Base-by-base conservation (phyloP, 2,113 vertebrate genomes). In the Taurulus bubalis region DNA sequence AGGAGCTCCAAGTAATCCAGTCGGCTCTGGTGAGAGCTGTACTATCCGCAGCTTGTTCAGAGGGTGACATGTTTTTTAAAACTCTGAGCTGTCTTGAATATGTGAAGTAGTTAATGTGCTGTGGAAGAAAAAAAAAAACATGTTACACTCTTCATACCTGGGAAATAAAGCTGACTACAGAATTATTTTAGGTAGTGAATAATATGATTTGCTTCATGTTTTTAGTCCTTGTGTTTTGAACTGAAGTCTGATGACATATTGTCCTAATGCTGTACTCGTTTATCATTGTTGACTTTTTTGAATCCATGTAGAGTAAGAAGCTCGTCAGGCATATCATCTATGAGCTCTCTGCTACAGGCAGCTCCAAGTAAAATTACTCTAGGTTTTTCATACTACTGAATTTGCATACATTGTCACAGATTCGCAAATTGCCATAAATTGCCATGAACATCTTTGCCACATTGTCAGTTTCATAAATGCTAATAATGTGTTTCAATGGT, bases 401-500 rank as follows among this genome's bases (percentile, higher is more conserved):
- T 83, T 89, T 90, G 71, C 79, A 79, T 84, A 80, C 58, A 60
- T 82, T 84, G 82, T 83, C 75, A 79, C 75, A 71, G 69, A 73
- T 74, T 74, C 71, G 65, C 75, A 87, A 88, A 84, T 87, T 84
- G 87, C 91, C 90, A 87, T 88, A 80, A 67, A 86, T 79, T 28
- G 65, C 82, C 84, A 83, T 80, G 32, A 66, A 55, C 80, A 85
- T 79, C 71, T 83, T 77, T 55, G 75, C 76, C 77, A 91, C 55
- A 82, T 84, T 82, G 80, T 86, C 80, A 66, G 67, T 86, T 90
- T 87, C 84, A 88, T 87, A 62, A 82, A 88, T 66, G 87, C 89
- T 91, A 87, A 85, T 81, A 53, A 89, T 83, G 85, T 93, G 90
- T 94, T 91, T 87, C n/a, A 91, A 90, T 90, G 84, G 92, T 94